Evolutionary conservation across 2,888 invertebrate species (phyloP), one percentile per base, ranked within the genome.

Genomic region (Aelia acuminata): DNA sequence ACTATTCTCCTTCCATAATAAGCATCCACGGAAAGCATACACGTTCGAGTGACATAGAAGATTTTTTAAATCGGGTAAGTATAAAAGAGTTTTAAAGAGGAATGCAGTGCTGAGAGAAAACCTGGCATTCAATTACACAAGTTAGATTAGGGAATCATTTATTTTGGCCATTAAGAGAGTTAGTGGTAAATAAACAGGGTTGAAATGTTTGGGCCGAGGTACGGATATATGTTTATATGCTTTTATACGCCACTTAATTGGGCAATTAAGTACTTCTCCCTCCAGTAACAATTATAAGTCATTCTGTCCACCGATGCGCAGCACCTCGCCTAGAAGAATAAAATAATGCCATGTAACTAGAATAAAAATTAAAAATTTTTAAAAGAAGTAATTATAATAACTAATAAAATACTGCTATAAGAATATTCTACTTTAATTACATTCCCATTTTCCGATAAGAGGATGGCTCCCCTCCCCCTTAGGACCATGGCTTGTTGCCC

Each of bases 211-310:
- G 43, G 80, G 13, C 7, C 80, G 80, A 80, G 80, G 39, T 80
- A 80, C 80, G 80, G 43, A 80, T 80, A 80, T 80, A 80, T 80
- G 39, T 43, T 80, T 80, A 80, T 80, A 80, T 39, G 39, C 80
- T 80, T 80, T 80, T 80, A 80, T 80, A 80, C 43, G 43, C 80
- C 80, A 80, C 80, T 80, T 80, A 80, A 80, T 80, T 80, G 80
- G 80, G 43, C 43, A 80, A 80, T 80, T 80, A 80, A 80, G 31
- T 70, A 70, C 31, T 18, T 70, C 35, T 31, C 63, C 31, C 31
- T 18, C 5, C 35, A 70, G 26, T 35, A 70, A 70, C 63, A 70
- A 35, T 35, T 70, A 35, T 70, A 70, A 70, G 31, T 70, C 63
- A 35, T 70, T 22, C 63, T 70, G 31, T 35, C n/a, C n/a, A n/a